A percentile compares a stretch with the other conserved stretches of the same genome.
These are phyloP conservation scores for Eclectus roratus DNA, from an alignment of 2,113 vertebrate species.

Conservation along the genomic window DNA sequence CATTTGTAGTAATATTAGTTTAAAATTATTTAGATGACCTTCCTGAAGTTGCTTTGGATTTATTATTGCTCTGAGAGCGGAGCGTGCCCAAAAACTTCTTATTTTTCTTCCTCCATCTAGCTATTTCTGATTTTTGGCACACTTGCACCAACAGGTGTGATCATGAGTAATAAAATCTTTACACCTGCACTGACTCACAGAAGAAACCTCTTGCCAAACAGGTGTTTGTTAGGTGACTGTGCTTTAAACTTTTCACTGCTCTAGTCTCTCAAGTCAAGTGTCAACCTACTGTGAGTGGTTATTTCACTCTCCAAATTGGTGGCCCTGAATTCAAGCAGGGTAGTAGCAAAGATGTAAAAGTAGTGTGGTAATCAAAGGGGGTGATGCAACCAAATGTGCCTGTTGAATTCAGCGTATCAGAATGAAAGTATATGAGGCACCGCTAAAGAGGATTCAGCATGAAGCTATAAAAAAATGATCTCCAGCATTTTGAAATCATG, in stretches of 20 bases:
- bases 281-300: background rate
- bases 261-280: background rate
- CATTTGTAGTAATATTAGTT: background rate
- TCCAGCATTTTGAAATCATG: background rate
- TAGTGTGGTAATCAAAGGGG: background rate
- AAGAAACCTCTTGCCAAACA: conserved; percentile 48
- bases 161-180: conserved; percentile 55
- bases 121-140: conserved; percentile 44
- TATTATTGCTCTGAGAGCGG: background rate
- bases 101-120: conserved; percentile 19
- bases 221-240: conserved; percentile 51
- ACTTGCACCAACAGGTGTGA: conserved; percentile 27
- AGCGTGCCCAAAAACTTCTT: background rate
- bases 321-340: conserved; percentile 5
- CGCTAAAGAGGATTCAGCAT: background rate
- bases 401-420: background rate
- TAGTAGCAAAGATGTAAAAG: conserved; percentile 34
- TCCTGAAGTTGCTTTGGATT: background rate
- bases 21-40: background rate
- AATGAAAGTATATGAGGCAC: background rate
- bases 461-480: background rate
- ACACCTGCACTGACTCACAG: conserved; percentile 60
- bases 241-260: conserved; percentile 24
- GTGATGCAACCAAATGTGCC: background rate
- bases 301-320: conserved; percentile 12